These are phyloP conservation scores for Callorhinus ursinus DNA, from an alignment of 2,113 vertebrate genomes.

Conservation along the genomic window DNA sequence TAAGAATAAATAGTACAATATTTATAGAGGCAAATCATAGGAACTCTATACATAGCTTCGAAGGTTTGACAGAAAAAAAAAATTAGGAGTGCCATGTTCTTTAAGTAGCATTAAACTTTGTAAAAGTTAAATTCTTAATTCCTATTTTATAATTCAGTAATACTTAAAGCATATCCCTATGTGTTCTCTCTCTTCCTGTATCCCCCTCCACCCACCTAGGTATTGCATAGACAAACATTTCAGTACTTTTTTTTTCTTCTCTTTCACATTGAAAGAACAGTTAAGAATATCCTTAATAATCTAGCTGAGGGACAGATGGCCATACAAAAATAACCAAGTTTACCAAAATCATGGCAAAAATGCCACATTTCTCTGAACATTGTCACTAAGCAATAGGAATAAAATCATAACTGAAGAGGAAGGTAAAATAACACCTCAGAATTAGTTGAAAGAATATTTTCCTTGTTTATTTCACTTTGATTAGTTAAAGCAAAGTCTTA, in stretches of 20 bases:
- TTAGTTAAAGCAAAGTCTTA: not conserved
- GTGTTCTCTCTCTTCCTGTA: not conserved
- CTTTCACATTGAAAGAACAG: not conserved
- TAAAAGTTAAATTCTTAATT: constrained; percentile 13
- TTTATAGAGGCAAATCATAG: not conserved
- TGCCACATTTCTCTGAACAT: constrained; percentile 31
- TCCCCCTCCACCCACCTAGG: not conserved
- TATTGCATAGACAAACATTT: not conserved
- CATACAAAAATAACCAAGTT: constrained; percentile 63
- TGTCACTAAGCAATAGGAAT: constrained; percentile 38
- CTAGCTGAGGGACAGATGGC: constrained; percentile 47
- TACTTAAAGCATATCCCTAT: not conserved
- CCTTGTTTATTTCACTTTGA: not conserved
- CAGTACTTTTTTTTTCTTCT: not conserved
- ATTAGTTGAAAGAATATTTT: not conserved
- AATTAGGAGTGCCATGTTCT: not conserved
- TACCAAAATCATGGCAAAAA: constrained; percentile 58
- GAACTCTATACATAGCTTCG: not conserved
- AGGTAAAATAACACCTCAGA: not conserved
- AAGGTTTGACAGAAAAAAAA: not conserved
- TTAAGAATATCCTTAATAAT: constrained; percentile 58
- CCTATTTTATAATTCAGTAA: not conserved
- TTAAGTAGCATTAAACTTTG: not conserved
- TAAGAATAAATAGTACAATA: not conserved
- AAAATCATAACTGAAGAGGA: constrained; percentile 17